These are phyloP conservation scores for Chironomus tentans DNA, from an alignment of 2,888 invertebrate genomes.

Conservation along the genomic window DNA sequence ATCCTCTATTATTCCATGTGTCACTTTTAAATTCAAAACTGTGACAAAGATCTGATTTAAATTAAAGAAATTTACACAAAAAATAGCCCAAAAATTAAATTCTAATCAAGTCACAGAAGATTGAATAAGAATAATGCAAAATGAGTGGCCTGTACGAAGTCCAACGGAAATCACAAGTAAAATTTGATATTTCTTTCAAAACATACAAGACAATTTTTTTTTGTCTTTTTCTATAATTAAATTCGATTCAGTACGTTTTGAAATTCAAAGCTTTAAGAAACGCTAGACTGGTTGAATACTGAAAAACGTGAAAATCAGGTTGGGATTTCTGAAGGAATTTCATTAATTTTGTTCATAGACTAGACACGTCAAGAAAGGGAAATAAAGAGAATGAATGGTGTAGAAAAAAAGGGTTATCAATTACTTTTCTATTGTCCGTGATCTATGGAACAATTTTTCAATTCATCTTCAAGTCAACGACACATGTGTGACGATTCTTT, in stretches of 20 bases:
- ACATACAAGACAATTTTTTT: not conserved
- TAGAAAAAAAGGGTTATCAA: constrained; percentile 23
- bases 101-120: no score
- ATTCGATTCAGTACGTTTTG: constrained; percentile 20
- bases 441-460: not conserved
- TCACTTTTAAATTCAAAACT: not conserved
- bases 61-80: no score
- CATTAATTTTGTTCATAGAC: not conserved
- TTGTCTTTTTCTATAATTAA: constrained; percentile 12
- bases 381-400: not conserved
- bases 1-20: no score
- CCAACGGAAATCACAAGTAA: not conserved
- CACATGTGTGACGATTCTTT: not conserved
- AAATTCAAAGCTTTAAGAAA: constrained; percentile 4
- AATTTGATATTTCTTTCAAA: not conserved
- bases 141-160: not conserved
- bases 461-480: constrained; percentile 1
- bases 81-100: no score
- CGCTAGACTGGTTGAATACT: constrained; percentile 4
- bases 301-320: constrained; percentile 25
- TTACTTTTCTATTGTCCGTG: constrained; percentile 11
- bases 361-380: not conserved
- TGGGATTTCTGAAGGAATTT: not conserved
- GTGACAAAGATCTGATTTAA: not conserved
- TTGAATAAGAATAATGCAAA: no score